Conservation (phyloP, 2,113 vertebrate genomes). For the Haemorhous mexicanus region DNA sequence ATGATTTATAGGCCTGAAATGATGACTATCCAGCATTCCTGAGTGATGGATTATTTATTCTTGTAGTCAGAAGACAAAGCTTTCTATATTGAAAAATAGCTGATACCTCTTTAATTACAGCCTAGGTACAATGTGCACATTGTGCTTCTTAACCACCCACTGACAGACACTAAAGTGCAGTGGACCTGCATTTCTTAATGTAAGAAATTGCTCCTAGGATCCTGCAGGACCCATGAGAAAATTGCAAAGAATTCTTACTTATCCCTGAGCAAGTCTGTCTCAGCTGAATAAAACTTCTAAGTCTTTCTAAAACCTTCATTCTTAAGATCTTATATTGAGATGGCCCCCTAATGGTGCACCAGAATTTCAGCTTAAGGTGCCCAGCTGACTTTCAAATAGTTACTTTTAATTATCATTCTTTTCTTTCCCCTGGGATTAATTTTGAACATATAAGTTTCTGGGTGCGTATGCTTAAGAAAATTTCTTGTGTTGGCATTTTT, state of each 20-base stretch:
- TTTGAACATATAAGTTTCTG: neutral
- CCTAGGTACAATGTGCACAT: slow-evolving; percentile 11
- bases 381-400: slow-evolving; percentile 29
- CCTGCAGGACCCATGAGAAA: slow-evolving; percentile 37
- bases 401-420: neutral
- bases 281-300: neutral
- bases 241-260: slow-evolving; percentile 54
- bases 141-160: slow-evolving; percentile 42
- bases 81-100: slow-evolving; percentile 42
- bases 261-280: slow-evolving; percentile 1
- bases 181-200: slow-evolving; percentile 17
- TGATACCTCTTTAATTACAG: slow-evolving; percentile 41
- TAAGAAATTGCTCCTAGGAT: slow-evolving; percentile 47
- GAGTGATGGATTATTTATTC: neutral
- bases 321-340: slow-evolving; percentile 13
- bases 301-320: slow-evolving; percentile 26
- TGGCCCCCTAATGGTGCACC: slow-evolving; percentile 24
- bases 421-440: slow-evolving; percentile 11
- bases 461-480: neutral
- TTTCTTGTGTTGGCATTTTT: neutral
- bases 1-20: slow-evolving; percentile 20
- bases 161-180: slow-evolving; percentile 20
- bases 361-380: slow-evolving; percentile 16
- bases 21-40: slow-evolving; percentile 26
- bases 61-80: slow-evolving; percentile 29